A percentile compares a stretch with the other conserved stretches of the same genome.
Conservation (phyloP, 2,888 invertebrate genomes). For the Coremacera marginata region DNA sequence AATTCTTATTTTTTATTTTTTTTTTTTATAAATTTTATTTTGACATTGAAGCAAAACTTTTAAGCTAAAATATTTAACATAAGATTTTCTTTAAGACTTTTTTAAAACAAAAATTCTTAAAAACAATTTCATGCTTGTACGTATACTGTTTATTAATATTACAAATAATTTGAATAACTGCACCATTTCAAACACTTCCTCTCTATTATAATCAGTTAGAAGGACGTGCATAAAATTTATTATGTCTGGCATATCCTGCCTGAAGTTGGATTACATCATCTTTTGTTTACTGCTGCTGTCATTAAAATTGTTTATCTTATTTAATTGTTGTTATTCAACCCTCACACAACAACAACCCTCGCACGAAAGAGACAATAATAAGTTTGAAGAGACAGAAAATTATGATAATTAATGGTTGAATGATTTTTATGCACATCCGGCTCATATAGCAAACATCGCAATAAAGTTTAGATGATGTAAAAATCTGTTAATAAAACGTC, state of each 20-base stretch:
- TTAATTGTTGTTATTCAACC: background rate
- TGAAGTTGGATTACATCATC: constrained; percentile 20
- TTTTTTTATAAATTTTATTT: no score
- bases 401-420: constrained; percentile 20
- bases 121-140: no score
- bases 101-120: no score
- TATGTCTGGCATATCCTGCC: background rate
- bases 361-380: background rate
- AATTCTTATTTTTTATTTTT: no score
- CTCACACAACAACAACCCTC: background rate
- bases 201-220: background rate
- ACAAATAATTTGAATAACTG: no score
- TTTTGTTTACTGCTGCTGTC: background rate
- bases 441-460: background rate
- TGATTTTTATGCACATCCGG: constrained; percentile 32
- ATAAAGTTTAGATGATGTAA: background rate
- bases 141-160: no score
- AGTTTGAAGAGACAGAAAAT: background rate
- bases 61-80: no score
- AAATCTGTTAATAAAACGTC: background rate
- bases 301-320: background rate
- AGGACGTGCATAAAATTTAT: constrained; percentile 1
- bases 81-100: no score
- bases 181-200: background rate
- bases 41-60: no score